Evolutionary conservation across 2,797 vertebrate species (phyloP), one percentile per base, ranked within the genome.

Genomic region (Denticeps clupeoides): DNA sequence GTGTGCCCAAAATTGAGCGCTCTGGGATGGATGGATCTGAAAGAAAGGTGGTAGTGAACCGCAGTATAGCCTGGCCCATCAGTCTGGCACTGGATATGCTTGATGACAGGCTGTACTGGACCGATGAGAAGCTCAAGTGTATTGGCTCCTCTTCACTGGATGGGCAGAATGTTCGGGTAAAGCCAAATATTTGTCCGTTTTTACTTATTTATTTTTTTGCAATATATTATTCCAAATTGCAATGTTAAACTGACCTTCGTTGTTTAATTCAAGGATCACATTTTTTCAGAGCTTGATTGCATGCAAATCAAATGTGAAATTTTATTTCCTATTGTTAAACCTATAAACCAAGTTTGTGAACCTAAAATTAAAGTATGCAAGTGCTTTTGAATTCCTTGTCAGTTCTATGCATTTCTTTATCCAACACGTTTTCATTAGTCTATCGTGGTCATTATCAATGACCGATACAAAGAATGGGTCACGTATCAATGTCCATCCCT

Each of bases 1-100:
- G 63, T 42, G 60, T 73, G 2, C 80, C 92, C 28, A 82, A 81
- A 60, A 89, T 96, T 7, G 76, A 84, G 64, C 63, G 62, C 27
- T 80, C 89, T 0, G 73, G 82, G 22, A 96, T 97, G 91, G 94
- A 96, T 3, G 93, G 92, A 2, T 87, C 83, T 1, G 65, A 57
- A 45, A 69, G 76, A 56, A 85, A 66, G 0, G 66, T 84, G 35
- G 63, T 96, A 35, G 67, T 97, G 52, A 72, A 52, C 15, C 55
- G 49, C 19, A 75, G 79, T 7, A 64, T 94, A 55, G 85, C 82
- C 35, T 85, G 86, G 87, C 92, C 93, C 1, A 87, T 86, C n/a
- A 82, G 88, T 47, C 58, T 97, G 55, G 68, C 89, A 3, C 81
- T 87, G 0, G 93, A 96, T 60, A 56, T 75, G 3, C 44, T 89